phyloP scores from a whole-genome alignment of 1,140 invertebrate species.

The Camponotus vicinus region DNA sequence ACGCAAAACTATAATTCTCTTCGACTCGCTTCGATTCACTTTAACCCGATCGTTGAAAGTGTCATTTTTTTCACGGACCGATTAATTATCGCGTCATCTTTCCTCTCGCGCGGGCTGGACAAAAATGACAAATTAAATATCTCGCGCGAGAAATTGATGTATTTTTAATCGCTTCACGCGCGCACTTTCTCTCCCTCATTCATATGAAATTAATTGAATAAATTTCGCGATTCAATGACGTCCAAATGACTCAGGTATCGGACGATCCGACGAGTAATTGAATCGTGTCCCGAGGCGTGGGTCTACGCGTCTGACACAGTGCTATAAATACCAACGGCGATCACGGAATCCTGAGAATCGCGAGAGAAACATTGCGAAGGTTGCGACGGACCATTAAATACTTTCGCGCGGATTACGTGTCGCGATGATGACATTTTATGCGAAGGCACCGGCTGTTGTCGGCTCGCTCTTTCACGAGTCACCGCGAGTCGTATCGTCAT shows the following conservation, averaged over 20 bases:
- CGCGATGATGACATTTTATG: conserved; percentile 2
- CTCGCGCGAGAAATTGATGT: too few relatives aligned
- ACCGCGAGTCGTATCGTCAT: conserved; percentile 46
- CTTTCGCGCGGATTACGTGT: conserved; percentile 17
- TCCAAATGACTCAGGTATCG: not conserved
- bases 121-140: too few relatives aligned
- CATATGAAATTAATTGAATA: too few relatives aligned
- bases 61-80: not conserved
- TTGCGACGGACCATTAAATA: not conserved
- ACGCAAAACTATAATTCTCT: not conserved
- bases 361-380: not conserved
- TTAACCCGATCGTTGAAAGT: not conserved
- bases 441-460: not conserved
- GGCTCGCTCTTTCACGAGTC: conserved; percentile 41
- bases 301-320: not conserved
- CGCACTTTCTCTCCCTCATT: too few relatives aligned
- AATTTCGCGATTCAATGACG: too few relatives aligned
- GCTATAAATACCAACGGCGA: conserved; percentile 17
- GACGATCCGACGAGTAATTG: not conserved
- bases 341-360: not conserved
- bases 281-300: not conserved
- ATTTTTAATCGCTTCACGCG: too few relatives aligned
- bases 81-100: too few relatives aligned
- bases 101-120: too few relatives aligned
- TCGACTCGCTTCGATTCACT: not conserved